Conservation (phyloP, 2,797 vertebrate species). For the Ara ararauna region DNA sequence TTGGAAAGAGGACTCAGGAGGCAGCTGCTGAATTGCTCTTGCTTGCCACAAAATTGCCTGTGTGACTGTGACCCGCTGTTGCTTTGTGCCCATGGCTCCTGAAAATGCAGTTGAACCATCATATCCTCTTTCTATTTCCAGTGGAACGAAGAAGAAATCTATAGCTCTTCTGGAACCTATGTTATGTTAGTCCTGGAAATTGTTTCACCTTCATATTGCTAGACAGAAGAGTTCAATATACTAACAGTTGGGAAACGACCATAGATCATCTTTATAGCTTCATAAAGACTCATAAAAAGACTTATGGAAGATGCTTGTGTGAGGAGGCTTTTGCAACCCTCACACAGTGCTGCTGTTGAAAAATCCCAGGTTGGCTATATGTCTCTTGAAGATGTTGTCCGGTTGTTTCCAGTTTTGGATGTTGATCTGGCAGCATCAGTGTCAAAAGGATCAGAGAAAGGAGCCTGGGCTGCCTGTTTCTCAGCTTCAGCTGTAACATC, state of each 20-base stretch:
- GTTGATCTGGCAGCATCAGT: fast-evolving
- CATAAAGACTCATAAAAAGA: neutral
- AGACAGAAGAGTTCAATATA: neutral
- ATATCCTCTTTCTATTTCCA: neutral
- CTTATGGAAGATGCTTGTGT: neutral
- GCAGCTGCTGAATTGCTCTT: neutral
- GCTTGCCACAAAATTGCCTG: neutral
- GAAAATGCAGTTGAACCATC: neutral
- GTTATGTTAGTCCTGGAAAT: neutral
- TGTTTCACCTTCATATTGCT: neutral
- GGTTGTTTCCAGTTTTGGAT: neutral
- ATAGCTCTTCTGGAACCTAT: neutral
- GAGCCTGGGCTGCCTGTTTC: neutral
- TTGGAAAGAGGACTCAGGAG: neutral
- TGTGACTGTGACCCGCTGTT: fast-evolving
- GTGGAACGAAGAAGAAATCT: neutral
- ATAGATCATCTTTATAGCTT: constrained; percentile 2
- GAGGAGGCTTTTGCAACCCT: neutral
- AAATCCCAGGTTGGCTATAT: neutral
- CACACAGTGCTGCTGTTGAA: neutral
- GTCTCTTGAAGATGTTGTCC: neutral
- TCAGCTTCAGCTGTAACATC: neutral
- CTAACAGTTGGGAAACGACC: neutral
- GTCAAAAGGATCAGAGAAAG: neutral
- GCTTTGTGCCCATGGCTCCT: neutral